A percentile compares a stretch with the other conserved stretches of the same genome.
Conservation (phyloP, 2,888 invertebrate genomes). For the Cantharis rufa region DNA sequence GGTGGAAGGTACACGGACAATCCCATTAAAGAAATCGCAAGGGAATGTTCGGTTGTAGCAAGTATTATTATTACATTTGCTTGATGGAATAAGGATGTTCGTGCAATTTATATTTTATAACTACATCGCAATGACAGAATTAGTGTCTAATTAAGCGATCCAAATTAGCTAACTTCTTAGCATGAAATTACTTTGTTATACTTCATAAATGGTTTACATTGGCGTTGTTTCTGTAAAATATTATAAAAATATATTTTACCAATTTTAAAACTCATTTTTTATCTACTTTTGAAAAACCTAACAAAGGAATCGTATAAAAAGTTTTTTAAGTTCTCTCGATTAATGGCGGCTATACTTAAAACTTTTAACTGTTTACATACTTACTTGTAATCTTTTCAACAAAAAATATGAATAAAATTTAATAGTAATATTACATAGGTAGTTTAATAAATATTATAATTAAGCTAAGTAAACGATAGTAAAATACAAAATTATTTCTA, state of each 20-base stretch:
- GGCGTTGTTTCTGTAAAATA: not conserved
- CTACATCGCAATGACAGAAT: not conserved
- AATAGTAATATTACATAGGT: not conserved
- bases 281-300: not conserved
- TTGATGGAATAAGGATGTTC: conserved; percentile 9
- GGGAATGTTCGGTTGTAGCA: conserved; percentile 7
- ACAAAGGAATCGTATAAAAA: not conserved
- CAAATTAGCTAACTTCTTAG: not conserved
- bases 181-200: not conserved
- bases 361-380: not conserved
- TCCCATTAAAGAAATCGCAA: conserved; percentile 13
- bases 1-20: conserved; percentile 1
- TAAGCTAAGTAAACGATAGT: too few species aligned
- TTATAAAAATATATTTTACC: not conserved
- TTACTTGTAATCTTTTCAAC: not conserved
- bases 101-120: conserved; percentile 9
- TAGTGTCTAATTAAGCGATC: not conserved
- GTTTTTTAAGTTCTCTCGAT: not conserved
- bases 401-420: not conserved
- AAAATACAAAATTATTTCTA: too few species aligned
- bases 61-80: conserved; percentile 11
- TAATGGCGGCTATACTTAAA: not conserved
- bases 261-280: not conserved
- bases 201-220: not conserved
- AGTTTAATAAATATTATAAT: too few species aligned